Percentiles rank a stretch among this genome's conserved stretches.
Conservation (phyloP, 2,113 vertebrate species). For the Poeciliopsis turrubarensis region DNA sequence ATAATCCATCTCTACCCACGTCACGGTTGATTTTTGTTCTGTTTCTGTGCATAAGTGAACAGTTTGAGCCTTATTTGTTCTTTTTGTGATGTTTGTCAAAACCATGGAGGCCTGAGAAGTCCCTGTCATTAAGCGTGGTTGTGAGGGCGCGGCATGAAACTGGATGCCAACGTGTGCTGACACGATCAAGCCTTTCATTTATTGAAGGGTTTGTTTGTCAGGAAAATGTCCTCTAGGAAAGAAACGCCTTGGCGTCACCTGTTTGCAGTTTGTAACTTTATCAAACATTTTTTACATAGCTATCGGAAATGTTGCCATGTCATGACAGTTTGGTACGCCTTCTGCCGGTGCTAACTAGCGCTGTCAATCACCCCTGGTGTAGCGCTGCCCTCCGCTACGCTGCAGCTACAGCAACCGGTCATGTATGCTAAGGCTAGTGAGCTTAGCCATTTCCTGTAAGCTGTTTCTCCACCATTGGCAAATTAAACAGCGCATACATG, state of each 20-base stretch:
- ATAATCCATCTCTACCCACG: conserved; percentile 55
- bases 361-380: too few relatives aligned
- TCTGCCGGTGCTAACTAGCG: too few relatives aligned
- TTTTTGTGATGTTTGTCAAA: conserved; percentile 40
- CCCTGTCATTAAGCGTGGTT: conserved; percentile 53
- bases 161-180: conserved; percentile 68
- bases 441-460: too few relatives aligned
- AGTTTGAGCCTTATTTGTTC: conserved; percentile 37
- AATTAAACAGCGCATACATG: too few relatives aligned
- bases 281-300: too few relatives aligned
- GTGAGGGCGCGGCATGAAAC: conserved; percentile 75
- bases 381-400: too few relatives aligned
- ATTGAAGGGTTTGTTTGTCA: conserved; percentile 50
- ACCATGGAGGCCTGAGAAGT: conserved; percentile 54
- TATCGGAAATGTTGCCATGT: too few relatives aligned
- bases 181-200: conserved; percentile 63
- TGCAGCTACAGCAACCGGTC: too few relatives aligned
- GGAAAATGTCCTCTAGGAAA: conserved; percentile 37
- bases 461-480: too few relatives aligned
- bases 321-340: too few relatives aligned
- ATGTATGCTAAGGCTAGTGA: too few relatives aligned
- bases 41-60: conserved; percentile 22
- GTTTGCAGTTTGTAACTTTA: not conserved
- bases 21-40: conserved; percentile 62
- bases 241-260: conserved; percentile 17